Evolutionary conservation across 1,140 invertebrate species (phyloP).

Genomic region (Macrostomum lignano): DNA sequence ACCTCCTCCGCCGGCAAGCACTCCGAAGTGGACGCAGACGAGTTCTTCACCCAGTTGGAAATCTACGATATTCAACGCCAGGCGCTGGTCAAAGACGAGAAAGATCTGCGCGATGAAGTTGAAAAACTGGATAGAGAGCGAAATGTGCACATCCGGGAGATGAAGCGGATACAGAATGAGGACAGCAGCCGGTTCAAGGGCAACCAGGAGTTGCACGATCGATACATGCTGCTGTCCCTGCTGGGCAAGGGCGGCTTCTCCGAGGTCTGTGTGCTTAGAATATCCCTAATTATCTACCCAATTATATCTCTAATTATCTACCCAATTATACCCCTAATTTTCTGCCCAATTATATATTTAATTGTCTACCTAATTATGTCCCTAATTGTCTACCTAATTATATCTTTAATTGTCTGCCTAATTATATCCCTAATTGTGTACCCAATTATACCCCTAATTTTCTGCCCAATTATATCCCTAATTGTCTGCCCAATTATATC

Average conservation of each 20-base stretch:
- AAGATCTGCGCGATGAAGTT: slow-evolving; percentile 82
- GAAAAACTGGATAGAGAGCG: slow-evolving; percentile 89
- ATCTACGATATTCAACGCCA: slow-evolving; percentile 56
- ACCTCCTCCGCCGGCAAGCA: not conserved
- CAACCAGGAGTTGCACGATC: slow-evolving; percentile 56
- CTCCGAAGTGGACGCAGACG: slow-evolving; percentile 11
- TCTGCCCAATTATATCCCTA: no score
- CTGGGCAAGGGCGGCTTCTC: slow-evolving; percentile 95
- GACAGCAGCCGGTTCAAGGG: slow-evolving; percentile 70
- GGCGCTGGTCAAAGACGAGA: slow-evolving; percentile 86
- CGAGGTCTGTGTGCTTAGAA: no score
- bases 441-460: no score
- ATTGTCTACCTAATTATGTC: no score
- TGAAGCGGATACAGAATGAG: slow-evolving; percentile 96
- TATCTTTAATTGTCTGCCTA: no score
- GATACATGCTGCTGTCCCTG: slow-evolving; percentile 79
- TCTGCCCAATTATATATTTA: no score
- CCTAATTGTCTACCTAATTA: no score
- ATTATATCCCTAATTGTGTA: no score
- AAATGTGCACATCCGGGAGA: slow-evolving; percentile 88
- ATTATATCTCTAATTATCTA: no score
- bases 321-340: no score
- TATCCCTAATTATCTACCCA: no score
- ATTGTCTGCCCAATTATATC: no score
- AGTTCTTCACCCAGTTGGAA: slow-evolving; percentile 34